Evolutionary conservation across 2,113 vertebrate species (phyloP).

Genomic region (Talpa occidentalis): DNA sequence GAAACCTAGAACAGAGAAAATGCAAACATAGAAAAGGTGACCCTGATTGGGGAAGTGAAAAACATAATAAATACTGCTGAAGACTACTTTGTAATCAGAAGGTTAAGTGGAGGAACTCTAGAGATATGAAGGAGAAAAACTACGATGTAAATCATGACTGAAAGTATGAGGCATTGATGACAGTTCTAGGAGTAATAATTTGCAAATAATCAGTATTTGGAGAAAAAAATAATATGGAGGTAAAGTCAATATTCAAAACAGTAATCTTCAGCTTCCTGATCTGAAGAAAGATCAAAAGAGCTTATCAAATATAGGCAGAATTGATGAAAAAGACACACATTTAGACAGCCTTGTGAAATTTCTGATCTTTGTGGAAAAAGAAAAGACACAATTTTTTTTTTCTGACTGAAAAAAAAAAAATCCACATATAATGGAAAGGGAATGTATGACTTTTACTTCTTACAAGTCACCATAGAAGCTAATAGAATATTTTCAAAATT

Average conservation of each 20-base stretch:
- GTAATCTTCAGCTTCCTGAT: neutral
- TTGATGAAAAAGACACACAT: neutral
- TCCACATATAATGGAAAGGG: neutral
- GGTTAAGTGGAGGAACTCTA: constrained; percentile 24
- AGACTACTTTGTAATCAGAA: constrained; percentile 40
- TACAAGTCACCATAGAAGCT: neutral
- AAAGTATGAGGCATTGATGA: constrained; percentile 5
- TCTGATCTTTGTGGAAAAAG: neutral
- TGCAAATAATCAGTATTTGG: constrained; percentile 18
- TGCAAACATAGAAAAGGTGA: neutral
- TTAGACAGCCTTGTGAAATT: neutral
- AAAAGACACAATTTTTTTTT: constrained; percentile 35
- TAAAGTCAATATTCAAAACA: constrained; percentile 48
- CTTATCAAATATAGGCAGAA: constrained; percentile 11
- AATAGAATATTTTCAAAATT: neutral
- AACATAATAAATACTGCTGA: neutral
- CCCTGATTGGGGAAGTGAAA: neutral
- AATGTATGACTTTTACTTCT: constrained; percentile 13
- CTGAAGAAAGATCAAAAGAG: constrained; percentile 55
- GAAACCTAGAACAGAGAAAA: neutral
- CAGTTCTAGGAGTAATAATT: neutral
- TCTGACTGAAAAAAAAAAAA: neutral
- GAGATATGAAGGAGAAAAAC: constrained; percentile 20
- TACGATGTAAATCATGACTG: constrained; percentile 19
- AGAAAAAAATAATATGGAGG: constrained; percentile 13